Base-by-base conservation (phyloP, 2,113 vertebrate genomes). In the Eublepharis macularius region DNA sequence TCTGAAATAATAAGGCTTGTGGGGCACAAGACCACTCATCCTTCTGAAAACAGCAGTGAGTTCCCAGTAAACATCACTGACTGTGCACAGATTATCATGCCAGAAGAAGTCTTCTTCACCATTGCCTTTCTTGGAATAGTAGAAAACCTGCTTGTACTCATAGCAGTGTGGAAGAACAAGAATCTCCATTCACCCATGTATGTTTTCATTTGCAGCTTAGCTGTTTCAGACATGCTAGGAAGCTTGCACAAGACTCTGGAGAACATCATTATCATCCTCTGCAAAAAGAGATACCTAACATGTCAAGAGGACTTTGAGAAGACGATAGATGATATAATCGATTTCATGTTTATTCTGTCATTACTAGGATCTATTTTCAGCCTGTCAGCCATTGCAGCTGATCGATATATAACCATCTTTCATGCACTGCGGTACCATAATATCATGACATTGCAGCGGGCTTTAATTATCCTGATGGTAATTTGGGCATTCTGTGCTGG, bases 341-440 rank as follows among this genome's bases (percentile, higher is more conserved):
- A 99, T 95, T 97, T 97, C 80, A 92, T 99, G 85, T 97, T 98
- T 83, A 96, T 97, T 83, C 96, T 98, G 82, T 98, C 98, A 1
- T 96, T 99, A 49, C 94, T 98, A 21, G 98, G 98, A 9, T 99
- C 98, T 0, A 97, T 99, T 87, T 98, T 97, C 93, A 99, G 98
- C 90, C 95, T 99, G 91, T 92, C 97, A 11, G 97, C 97, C n/a
- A 99, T 99, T 9, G 98, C 98, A 1, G 96, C 96, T 39, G 99
- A 99, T 70, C 97, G 99, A 54, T 99, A 99, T 90, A 97, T 99
- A 91, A 99, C 98, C 7, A 98, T 99, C 90, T 99, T 99, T 95
- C 97, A 99, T 0, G 97, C 98, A 0, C 90, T 99, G 72, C 92
- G 96, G 9, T 99, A 99, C 92, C 98, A 99, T 92, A 97, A 96